Evolutionary conservation across 2,797 vertebrate genomes (phyloP).

Genomic region (Acrossocheilus fasciatus): DNA sequence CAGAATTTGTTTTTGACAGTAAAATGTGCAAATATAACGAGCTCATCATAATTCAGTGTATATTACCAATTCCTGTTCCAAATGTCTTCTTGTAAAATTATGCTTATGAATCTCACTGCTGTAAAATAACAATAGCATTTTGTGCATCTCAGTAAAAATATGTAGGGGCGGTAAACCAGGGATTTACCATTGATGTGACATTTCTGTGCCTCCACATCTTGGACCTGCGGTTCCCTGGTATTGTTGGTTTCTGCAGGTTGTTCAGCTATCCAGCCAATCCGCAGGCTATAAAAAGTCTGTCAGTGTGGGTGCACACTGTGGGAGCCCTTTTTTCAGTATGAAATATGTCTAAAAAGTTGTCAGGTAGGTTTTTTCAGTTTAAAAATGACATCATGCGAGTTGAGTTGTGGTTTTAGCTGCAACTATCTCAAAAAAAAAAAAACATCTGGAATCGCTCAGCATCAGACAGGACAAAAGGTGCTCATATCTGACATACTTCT

Average conservation of each 20-base stretch:
- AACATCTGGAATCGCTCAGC: background rate
- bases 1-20: no score
- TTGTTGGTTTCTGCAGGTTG: conserved; percentile 37
- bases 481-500: background rate
- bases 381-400: conserved; percentile 16
- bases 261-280: conserved; percentile 21
- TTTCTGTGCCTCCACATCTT: conserved; percentile 31
- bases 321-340: conserved; percentile 6
- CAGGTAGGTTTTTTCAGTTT: background rate
- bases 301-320: conserved; percentile 33
- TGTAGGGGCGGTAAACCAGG: conserved; percentile 21
- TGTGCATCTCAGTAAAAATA: background rate
- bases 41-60: background rate
- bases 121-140: conserved; percentile 14
- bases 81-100: conserved; percentile 2
- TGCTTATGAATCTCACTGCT: conserved; percentile 13
- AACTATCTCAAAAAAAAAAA: background rate
- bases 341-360: conserved; percentile 38
- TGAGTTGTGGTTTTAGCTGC: conserved; percentile 13
- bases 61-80: background rate
- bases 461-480: background rate
- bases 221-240: conserved; percentile 20
- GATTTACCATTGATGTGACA: conserved; percentile 41
- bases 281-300: conserved; percentile 29
- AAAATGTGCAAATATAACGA: background rate